Evolutionary conservation across 2,113 vertebrate species (phyloP).

Genomic region (Columba janthina): DNA sequence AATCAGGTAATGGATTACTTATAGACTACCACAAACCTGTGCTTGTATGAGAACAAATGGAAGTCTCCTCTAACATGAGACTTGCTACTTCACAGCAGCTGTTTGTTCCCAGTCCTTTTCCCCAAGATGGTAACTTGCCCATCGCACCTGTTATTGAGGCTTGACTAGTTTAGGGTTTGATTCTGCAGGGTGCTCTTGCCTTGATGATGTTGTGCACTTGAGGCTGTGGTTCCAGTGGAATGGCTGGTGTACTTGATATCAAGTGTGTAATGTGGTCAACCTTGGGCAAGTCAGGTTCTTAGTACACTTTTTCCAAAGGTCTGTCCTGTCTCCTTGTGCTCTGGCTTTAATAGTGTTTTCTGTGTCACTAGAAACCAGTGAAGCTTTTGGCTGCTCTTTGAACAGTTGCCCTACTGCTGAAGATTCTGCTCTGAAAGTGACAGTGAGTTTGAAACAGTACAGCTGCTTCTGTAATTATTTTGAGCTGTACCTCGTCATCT

Average conservation of each 20-base stretch:
- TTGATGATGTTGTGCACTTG: not conserved
- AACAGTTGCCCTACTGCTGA: not conserved
- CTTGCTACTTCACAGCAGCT: not conserved
- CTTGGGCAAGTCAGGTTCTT: not conserved
- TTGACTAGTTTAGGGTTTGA: not conserved
- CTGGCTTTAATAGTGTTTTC: not conserved
- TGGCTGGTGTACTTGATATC: not conserved
- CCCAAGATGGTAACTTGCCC: not conserved
- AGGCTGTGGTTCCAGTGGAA: not conserved
- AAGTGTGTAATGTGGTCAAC: not conserved
- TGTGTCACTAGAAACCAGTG: not conserved
- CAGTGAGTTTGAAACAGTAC: not conserved
- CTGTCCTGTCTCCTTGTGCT: not conserved
- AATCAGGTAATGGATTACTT: not conserved
- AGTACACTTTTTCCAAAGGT: not conserved
- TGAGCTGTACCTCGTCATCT: not conserved
- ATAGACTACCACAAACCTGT: not conserved
- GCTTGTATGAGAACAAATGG: not conserved
- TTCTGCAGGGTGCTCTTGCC: not conserved
- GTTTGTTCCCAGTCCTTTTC: not conserved
- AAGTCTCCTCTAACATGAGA: conserved; percentile 30
- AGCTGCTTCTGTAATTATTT: not conserved
- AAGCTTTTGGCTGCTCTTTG: not conserved
- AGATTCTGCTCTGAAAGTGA: not conserved
- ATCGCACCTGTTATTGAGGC: rapidly evolving